A percentile compares a stretch with the other conserved stretches of the same genome.
Evolutionary conservation across 2,797 vertebrate species (phyloP).

Genomic region (Kryptolebias ocellatus): DNA sequence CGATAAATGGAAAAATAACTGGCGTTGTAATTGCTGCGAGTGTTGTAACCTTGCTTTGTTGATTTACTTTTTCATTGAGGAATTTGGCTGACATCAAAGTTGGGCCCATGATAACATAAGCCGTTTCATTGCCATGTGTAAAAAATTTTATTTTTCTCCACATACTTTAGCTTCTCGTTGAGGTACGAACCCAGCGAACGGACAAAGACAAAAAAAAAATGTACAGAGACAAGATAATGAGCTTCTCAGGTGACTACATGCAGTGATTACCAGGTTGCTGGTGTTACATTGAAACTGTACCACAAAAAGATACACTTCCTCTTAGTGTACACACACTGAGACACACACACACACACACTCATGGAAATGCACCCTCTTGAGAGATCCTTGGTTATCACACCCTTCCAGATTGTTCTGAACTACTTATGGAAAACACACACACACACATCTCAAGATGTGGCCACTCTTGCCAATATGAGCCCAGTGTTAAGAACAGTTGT

Average conservation of each 20-base stretch:
- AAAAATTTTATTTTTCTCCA: constrained; percentile 38
- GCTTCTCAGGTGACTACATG: constrained; percentile 80
- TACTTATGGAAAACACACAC: constrained; percentile 80
- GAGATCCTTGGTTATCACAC: constrained; percentile 82
- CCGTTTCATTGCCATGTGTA: constrained; percentile 39
- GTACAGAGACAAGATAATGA: constrained; percentile 71
- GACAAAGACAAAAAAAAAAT: constrained; percentile 38
- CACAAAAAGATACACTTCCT: constrained; percentile 64
- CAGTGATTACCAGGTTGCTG: constrained; percentile 76
- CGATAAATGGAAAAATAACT: constrained; percentile 70
- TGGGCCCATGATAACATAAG: constrained; percentile 44
- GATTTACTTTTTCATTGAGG: constrained; percentile 44
- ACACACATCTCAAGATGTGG: constrained; percentile 79
- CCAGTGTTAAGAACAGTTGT: constrained; percentile 81
- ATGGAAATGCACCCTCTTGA: constrained; percentile 66
- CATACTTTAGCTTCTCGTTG: constrained; percentile 24
- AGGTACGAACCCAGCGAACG: constrained; percentile 6
- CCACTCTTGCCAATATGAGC: constrained; percentile 79
- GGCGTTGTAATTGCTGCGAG: constrained; percentile 61
- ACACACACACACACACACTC: constrained; percentile 28
- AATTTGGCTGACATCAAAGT: constrained; percentile 60
- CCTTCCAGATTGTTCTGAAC: constrained; percentile 82
- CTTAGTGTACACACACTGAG: constrained; percentile 34
- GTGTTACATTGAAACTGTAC: constrained; percentile 71
- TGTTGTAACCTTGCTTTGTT: constrained; percentile 66